Conservation (phyloP, 2,113 vertebrate genomes). For the Barbus barbus region DNA sequence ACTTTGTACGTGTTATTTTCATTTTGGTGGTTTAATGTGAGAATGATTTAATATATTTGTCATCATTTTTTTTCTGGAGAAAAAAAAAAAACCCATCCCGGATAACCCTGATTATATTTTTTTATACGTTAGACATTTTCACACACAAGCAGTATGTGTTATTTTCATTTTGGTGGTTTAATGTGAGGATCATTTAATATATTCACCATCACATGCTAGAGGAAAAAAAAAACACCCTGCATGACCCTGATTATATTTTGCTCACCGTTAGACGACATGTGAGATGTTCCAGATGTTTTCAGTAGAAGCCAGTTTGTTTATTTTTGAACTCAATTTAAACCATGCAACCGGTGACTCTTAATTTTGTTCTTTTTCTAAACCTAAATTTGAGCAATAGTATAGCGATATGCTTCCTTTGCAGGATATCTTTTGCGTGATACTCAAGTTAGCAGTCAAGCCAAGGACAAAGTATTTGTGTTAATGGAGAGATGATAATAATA, state of each 20-base stretch:
- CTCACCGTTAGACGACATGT: not conserved
- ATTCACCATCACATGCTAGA: not conserved
- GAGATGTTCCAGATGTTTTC: not conserved
- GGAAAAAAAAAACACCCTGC: not conserved
- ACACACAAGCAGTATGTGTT: not conserved
- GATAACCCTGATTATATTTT: not conserved
- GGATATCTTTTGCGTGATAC: not conserved
- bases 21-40: not conserved
- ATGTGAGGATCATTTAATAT: not conserved
- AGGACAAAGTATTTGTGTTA: conserved; percentile 29
- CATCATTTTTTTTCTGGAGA: not conserved
- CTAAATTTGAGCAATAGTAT: not conserved
- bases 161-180: conserved; percentile 2
- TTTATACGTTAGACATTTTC: too few relatives aligned
- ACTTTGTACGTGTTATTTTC: not conserved
- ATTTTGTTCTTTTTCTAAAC: not conserved
- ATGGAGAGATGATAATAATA: conserved; percentile 31
- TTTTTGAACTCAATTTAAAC: not conserved
- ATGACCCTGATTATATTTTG: not conserved
- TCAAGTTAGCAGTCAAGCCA: conserved; percentile 19
- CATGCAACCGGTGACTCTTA: too few relatives aligned
- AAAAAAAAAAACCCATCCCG: too few relatives aligned
- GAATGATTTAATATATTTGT: not conserved
- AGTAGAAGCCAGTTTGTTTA: not conserved
- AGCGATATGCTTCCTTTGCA: not conserved